These are phyloP conservation scores for Spatulosminthurus flaviceps DNA, from an alignment of 2,888 invertebrate species.

Conservation along the genomic window DNA sequence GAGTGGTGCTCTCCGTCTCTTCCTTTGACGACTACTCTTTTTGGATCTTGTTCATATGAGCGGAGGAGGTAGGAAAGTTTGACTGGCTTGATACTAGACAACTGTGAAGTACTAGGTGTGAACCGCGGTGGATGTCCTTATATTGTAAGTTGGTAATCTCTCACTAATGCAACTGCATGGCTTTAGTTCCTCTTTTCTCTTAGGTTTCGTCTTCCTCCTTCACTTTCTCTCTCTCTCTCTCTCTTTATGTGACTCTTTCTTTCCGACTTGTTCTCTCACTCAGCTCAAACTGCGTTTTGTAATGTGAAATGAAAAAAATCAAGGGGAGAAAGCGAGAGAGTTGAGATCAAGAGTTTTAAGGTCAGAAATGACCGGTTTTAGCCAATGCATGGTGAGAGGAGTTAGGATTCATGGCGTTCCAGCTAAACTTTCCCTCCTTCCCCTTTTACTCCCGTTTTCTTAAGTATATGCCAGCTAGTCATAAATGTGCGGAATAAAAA, in stretches of 20 bases:
- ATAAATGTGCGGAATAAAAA: conserved; percentile 36
- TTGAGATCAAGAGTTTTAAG: conserved; percentile 41
- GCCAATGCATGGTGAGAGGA: conserved; percentile 1
- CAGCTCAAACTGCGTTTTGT: background rate
- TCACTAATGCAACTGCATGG: too few species aligned
- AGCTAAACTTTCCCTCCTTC: background rate
- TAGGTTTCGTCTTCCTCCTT: background rate
- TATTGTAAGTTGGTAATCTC: too few species aligned
- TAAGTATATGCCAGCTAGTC: conserved; percentile 35
- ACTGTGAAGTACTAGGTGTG: background rate
- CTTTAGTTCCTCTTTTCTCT: background rate
- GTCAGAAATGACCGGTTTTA: conserved; percentile 37
- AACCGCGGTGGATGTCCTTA: background rate
- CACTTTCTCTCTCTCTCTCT: conserved; percentile 16
- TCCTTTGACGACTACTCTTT: background rate
- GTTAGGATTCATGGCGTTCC: background rate
- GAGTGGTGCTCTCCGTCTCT: conserved; percentile 33
- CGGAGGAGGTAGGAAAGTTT: background rate
- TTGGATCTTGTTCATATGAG: background rate
- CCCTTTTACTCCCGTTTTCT: background rate
- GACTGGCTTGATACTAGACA: background rate
- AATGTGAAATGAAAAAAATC: conserved; percentile 8
- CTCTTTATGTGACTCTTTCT: background rate
- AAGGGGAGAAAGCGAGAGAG: conserved; percentile 8
- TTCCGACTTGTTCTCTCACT: background rate